A percentile compares a stretch with the other conserved stretches of the same genome.
Evolutionary conservation across 2,888 invertebrate genomes (phyloP).

Genomic region (Lasioglossum marginatum): DNA sequence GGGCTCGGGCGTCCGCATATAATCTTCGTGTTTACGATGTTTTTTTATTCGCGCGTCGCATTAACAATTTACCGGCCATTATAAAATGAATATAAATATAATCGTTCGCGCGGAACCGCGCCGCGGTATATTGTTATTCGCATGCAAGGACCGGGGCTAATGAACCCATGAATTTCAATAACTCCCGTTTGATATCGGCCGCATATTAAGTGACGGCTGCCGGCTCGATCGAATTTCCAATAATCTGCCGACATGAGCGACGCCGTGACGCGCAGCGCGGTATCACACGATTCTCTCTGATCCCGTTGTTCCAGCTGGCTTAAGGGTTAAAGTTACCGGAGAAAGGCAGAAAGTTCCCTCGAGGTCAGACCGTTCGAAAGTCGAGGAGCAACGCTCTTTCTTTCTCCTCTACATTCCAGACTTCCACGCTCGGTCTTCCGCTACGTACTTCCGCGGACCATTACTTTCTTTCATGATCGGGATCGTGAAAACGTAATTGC

Average conservation of each 20-base stretch:
- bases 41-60: slow-evolving; percentile 44
- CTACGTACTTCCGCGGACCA: background rate
- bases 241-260: slow-evolving; percentile 16
- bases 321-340: slow-evolving; percentile 58
- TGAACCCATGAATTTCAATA: slow-evolving; percentile 53
- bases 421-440: background rate
- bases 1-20: slow-evolving; percentile 11
- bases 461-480: background rate
- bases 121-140: slow-evolving; percentile 45
- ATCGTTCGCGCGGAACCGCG: slow-evolving; percentile 39
- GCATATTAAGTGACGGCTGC: slow-evolving; percentile 29
- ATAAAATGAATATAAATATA: slow-evolving; percentile 57
- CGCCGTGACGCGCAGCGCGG: background rate
- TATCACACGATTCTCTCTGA: background rate
- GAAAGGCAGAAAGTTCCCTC: slow-evolving; percentile 59
- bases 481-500: background rate
- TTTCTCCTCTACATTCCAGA: slow-evolving; percentile 12
- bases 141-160: slow-evolving; percentile 49
- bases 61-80: slow-evolving; percentile 56
- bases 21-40: slow-evolving; percentile 47
- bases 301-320: slow-evolving; percentile 13
- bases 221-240: slow-evolving; percentile 42
- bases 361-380: slow-evolving; percentile 60
- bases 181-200: slow-evolving; percentile 27
- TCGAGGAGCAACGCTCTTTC: slow-evolving; percentile 20